Percentiles rank a stretch among this genome's conserved stretches.
Evolutionary conservation across 2,888 invertebrate genomes (phyloP).

Genomic region (Drosophila austrosaltans): DNA sequence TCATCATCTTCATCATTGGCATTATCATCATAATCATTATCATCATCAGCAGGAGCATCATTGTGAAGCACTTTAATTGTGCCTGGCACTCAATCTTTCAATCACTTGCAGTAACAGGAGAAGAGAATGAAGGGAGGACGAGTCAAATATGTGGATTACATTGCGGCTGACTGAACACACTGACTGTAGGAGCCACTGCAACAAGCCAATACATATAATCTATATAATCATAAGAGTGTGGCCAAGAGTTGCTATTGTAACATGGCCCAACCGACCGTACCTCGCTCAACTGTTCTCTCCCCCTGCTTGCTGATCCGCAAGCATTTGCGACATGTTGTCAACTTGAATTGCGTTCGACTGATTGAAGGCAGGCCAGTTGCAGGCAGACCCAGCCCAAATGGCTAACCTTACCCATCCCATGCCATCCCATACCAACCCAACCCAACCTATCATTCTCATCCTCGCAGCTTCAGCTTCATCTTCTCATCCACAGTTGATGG

Average conservation of each 20-base stretch:
- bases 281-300: background rate
- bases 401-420: constrained; percentile 27
- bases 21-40: constrained; percentile 16
- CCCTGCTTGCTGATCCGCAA: constrained; percentile 44
- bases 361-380: constrained; percentile 65
- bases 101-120: constrained; percentile 56
- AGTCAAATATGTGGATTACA: constrained; percentile 57
- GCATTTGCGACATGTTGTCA: constrained; percentile 82
- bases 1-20: constrained; percentile 41
- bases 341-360: constrained; percentile 82
- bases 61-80: constrained; percentile 74
- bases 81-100: constrained; percentile 81
- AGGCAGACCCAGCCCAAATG: constrained; percentile 41
- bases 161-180: constrained; percentile 47
- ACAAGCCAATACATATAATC: constrained; percentile 64
- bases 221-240: constrained; percentile 74
- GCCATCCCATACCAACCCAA: constrained; percentile 20
- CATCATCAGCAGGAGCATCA: constrained; percentile 27
- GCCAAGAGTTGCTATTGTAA: constrained; percentile 57
- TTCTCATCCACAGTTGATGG: constrained; percentile 54
- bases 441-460: constrained; percentile 34
- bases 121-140: constrained; percentile 9
- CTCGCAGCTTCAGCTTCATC: constrained; percentile 45
- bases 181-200: constrained; percentile 11
- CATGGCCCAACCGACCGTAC: constrained; percentile 30